A percentile compares a stretch with the other conserved stretches of the same genome.
Conservation (phyloP, 2,113 vertebrate species). For the Protobothrops flavoviridis region DNA sequence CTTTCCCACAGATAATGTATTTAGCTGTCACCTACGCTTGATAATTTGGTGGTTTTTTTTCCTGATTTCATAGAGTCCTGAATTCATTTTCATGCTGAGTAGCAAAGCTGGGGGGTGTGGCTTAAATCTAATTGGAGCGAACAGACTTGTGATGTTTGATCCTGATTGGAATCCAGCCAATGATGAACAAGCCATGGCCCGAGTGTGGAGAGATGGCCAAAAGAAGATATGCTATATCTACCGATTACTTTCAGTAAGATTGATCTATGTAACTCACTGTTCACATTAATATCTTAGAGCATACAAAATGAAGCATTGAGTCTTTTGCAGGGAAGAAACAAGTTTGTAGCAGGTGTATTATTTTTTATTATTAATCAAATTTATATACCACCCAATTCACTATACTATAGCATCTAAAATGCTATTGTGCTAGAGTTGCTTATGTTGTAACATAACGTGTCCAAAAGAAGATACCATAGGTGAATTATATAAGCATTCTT, state of each 20-base stretch:
- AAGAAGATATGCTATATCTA: conserved; percentile 97
- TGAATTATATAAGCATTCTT: background rate
- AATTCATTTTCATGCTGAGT: conserved; percentile 98
- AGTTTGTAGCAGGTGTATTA: background rate
- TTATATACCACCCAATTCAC: background rate
- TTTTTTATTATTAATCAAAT: background rate
- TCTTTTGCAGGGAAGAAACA: background rate
- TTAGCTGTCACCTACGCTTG: background rate
- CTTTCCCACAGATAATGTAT: background rate
- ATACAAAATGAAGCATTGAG: background rate
- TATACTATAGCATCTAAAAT: background rate
- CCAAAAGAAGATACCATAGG: background rate
- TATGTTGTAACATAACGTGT: conserved; percentile 1
- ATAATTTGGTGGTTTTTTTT: background rate
- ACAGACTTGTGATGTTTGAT: conserved; percentile 96
- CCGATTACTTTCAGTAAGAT: conserved; percentile 88
- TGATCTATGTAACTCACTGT: fast-evolving
- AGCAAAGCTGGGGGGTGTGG: conserved; percentile 98
- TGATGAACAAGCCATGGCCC: conserved; percentile 97
- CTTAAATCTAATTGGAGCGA: conserved; percentile 94
- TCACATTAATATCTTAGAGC: conserved; percentile 8
- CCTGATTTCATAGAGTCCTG: conserved; percentile 79
- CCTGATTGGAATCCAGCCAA: conserved; percentile 99
- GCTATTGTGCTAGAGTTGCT: conserved; percentile 5
- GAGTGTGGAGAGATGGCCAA: conserved; percentile 95